Conservation (phyloP, 2,888 invertebrate genomes). For the Thysanoteuthis rhombus region DNA sequence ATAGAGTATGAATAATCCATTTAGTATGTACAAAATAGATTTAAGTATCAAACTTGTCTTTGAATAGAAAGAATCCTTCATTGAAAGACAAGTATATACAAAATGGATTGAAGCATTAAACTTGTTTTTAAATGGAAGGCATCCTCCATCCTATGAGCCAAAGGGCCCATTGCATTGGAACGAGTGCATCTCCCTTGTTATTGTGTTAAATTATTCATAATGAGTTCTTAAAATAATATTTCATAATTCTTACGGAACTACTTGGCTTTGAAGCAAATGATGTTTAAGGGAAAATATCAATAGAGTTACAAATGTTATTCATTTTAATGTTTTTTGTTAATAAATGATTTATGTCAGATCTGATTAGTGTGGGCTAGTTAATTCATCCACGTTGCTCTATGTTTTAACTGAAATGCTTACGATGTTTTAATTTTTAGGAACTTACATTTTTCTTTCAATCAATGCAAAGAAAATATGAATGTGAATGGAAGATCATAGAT, state of each 20-base stretch:
- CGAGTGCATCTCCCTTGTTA: not conserved
- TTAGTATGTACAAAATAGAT: no score
- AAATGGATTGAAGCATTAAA: no score
- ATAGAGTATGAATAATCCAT: no score
- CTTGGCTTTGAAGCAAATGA: not conserved
- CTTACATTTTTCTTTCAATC: not conserved
- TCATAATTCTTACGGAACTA: not conserved
- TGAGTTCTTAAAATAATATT: not conserved
- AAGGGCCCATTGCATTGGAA: not conserved
- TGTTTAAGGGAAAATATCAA: no score
- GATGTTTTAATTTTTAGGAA: not conserved
- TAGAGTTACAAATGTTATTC: no score
- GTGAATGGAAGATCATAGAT: no score
- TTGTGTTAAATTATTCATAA: not conserved
- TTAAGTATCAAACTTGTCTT: no score
- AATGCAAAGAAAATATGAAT: not conserved
- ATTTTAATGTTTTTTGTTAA: not conserved
- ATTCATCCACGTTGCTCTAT: not conserved
- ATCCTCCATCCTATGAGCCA: not conserved
- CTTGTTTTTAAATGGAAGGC: not conserved
- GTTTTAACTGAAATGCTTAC: not conserved
- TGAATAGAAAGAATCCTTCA: no score
- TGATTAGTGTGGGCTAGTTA: not conserved
- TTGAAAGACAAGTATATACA: no score
- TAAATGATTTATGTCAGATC: not conserved